Evolutionary conservation across 1,140 invertebrate species (phyloP).

Genomic region (Danaus plexippus): DNA sequence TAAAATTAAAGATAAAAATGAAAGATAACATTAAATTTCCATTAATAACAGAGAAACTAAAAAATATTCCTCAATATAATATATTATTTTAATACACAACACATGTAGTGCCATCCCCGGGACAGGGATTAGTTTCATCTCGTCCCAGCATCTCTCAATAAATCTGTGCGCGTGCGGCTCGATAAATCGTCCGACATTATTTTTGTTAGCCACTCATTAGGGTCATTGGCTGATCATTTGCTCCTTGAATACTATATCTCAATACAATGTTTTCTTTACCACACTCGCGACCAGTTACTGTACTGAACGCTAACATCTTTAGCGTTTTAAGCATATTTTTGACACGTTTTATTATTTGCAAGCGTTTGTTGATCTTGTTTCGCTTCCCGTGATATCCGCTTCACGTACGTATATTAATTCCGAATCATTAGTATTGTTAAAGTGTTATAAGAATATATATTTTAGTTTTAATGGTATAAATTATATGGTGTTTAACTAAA

Average conservation of each 20-base stretch:
- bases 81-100: too few species aligned
- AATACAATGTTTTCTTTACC: constrained; percentile 51
- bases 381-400: too few species aligned
- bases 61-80: constrained; percentile 2
- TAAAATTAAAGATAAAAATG: constrained; percentile 1
- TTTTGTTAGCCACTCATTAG: constrained; percentile 68
- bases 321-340: too few species aligned
- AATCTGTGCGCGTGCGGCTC: constrained; percentile 62
- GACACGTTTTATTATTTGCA: too few species aligned
- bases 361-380: too few species aligned
- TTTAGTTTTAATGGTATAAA: too few species aligned
- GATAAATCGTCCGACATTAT: constrained; percentile 65
- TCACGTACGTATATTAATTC: too few species aligned
- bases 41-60: not conserved
- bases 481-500: too few species aligned
- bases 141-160: constrained; percentile 49
- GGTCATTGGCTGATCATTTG: constrained; percentile 68
- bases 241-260: constrained; percentile 60
- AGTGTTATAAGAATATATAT: too few species aligned
- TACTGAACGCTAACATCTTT: constrained; percentile 25
- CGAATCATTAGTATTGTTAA: too few species aligned
- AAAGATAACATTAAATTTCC: constrained; percentile 4
- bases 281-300: constrained; percentile 40
- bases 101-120: constrained; percentile 35
- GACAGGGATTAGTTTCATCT: constrained; percentile 46